A percentile compares a stretch with the other conserved stretches of the same genome.
Conservation (phyloP, 2,888 invertebrate species). For the Tetragonisca angustula region DNA sequence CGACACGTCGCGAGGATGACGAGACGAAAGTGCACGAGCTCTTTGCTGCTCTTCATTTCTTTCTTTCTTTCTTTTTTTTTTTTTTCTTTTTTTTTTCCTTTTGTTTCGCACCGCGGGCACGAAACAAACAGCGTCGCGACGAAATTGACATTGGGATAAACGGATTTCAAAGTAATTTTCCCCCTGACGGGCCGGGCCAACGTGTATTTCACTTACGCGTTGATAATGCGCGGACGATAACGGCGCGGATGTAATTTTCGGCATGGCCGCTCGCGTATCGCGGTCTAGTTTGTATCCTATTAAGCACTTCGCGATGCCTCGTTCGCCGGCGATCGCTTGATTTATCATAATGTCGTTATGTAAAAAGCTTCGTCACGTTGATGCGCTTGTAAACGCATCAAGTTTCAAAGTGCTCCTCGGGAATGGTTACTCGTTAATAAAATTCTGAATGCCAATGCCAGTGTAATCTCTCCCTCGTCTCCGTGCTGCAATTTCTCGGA, state of each 20-base stretch:
- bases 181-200: not conserved
- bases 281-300: constrained; percentile 25
- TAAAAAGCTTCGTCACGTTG: constrained; percentile 6
- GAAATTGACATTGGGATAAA: constrained; percentile 57
- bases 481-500: not conserved
- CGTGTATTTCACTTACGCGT: constrained; percentile 40
- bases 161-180: constrained; percentile 62
- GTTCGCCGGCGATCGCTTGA: constrained; percentile 27
- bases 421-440: not conserved
- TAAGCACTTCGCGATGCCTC: constrained; percentile 33
- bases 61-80: not conserved
- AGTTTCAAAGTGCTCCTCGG: not conserved
- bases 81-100: too few relatives aligned
- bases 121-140: constrained; percentile 11
- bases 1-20: not conserved
- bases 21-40: not conserved
- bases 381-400: not conserved
- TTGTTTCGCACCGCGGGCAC: constrained; percentile 11
- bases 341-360: constrained; percentile 27
- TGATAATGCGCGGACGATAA: constrained; percentile 50
- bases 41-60: not conserved
- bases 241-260: constrained; percentile 53
- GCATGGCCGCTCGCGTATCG: constrained; percentile 44
- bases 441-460: not conserved
- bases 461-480: not conserved